Evolutionary conservation across 2,113 vertebrate genomes (phyloP).

Genomic region (Oxyruncus cristatus): DNA sequence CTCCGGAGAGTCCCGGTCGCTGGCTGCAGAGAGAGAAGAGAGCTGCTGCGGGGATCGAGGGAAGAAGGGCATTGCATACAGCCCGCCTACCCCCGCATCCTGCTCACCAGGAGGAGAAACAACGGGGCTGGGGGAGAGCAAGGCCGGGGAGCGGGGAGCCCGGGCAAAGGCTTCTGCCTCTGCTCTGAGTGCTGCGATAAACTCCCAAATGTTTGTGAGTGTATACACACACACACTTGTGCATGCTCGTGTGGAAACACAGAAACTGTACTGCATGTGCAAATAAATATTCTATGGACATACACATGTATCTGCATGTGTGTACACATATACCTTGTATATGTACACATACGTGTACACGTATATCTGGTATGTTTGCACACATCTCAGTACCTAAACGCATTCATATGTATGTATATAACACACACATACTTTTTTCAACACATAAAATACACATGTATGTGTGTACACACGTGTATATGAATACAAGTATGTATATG

Average conservation of each 20-base stretch:
- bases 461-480: background rate
- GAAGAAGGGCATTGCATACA: fast-evolving
- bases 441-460: background rate
- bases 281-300: fast-evolving
- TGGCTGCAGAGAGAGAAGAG: conserved; percentile 65
- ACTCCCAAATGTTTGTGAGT: fast-evolving
- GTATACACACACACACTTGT: fast-evolving
- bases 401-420: fast-evolving
- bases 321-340: no score
- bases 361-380: fast-evolving
- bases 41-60: background rate
- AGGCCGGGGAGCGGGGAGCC: background rate
- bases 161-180: background rate
- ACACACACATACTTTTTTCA: background rate
- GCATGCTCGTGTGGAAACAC: fast-evolving
- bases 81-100: background rate
- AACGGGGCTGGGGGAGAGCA: background rate
- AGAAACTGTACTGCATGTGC: background rate
- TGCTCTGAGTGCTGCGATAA: background rate
- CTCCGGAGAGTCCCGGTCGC: conserved; percentile 84
- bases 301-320: fast-evolving
- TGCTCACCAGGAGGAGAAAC: background rate
- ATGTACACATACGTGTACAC: fast-evolving
- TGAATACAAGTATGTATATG: background rate
- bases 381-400: no score